Evolutionary conservation across 2,888 invertebrate species (phyloP), one percentile per base, ranked within the genome.

Genomic region (Lasioglossum marginatum): DNA sequence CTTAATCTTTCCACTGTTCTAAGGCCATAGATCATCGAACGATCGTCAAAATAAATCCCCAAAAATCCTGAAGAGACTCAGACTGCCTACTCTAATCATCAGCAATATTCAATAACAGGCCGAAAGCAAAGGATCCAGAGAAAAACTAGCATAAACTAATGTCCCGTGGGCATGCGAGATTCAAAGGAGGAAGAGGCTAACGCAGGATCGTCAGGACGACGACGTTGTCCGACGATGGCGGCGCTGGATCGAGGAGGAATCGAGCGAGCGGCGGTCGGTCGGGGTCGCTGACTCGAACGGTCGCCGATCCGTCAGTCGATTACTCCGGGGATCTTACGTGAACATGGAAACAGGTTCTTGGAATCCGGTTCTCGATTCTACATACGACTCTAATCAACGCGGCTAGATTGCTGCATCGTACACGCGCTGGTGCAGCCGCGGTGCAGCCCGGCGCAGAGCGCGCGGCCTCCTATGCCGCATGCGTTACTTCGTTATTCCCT

Each of bases 251-350:
- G 83, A 86, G 86, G 88, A 87, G 82, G 82, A 85, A 88, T 85
- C 86, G 86, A 89, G 91, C 79, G 89, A 87, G 90, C 91, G 89
- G 83, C 71, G 90, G 92, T 90, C 91, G 92, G 92, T 90, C 91
- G 93, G 94, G 95, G 95, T 94, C 94, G 94, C 92, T 95, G 95
- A 95, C 95, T 95, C 93, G 95, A 94, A 95, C 95, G 94, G 95
- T 95, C 94, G 95, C 95, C 95, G 95, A 95, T 95, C 95, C 95
- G 95, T 95, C 95, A 95, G 95, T 95, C 95, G 95, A 95, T 95
- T 95, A 95, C 94, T 95, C 94, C 93, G 93, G 94, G 94, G 94
- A 95, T 95, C 95, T 95, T 95, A 95, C 95, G 95, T 95, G 95
- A 95, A 95, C 95, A 94, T 95, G 95, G 95, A 95, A 95, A 95